Base-by-base conservation (phyloP, 2,888 invertebrate genomes). In the Pycnomerus fuliginosus region DNA sequence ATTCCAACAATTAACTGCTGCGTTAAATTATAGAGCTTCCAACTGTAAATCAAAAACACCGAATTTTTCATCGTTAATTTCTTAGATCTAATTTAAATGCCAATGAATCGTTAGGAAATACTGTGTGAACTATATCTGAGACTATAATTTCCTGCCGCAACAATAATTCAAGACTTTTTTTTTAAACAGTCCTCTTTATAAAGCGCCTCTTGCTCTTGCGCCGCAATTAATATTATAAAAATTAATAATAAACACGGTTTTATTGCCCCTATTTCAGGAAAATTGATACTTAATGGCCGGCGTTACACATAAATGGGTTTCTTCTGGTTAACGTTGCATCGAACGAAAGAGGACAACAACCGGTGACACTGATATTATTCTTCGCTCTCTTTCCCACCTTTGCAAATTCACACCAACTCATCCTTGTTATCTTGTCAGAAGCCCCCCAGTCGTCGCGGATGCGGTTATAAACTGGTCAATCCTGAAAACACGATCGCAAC, bases 401-500 rank as follows among this genome's bases (percentile, higher is more conserved):
- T 33, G 28, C 25, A 31, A 31, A 36, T 42, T 24, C 17, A 15
- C 31, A 13, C 27, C 15, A 24, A 16, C 16, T 41, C 42, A 25
- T 17, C 33, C 31, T 23, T 22, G 14, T 17, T 36, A 30, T 20
- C 15, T 8, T 20, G 11, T 12, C 31, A 38, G 44, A 44, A 44
- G 44, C 44, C 44, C 28, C 13, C 20, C 22, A 36, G 36, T 31
- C 31, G 38, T 38, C 30, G 38, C 37, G 44, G 44, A 44, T 44
- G 44, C 44, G 44, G 44, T 44, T 44, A 32, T 25, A 39, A 44
- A 44, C 44, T 39, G 44, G 44, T 39, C 39, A 39, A 34, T 44
- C 44, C 24, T 44, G 44, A 44, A 38, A 34, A 22, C 24, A 10
- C 3, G 3, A 33, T 24, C 33, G 25, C 12, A 41, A 41, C 25